These are phyloP conservation scores for Pluvialis apricaria DNA, from an alignment of 2,113 vertebrate genomes.

Conservation along the genomic window DNA sequence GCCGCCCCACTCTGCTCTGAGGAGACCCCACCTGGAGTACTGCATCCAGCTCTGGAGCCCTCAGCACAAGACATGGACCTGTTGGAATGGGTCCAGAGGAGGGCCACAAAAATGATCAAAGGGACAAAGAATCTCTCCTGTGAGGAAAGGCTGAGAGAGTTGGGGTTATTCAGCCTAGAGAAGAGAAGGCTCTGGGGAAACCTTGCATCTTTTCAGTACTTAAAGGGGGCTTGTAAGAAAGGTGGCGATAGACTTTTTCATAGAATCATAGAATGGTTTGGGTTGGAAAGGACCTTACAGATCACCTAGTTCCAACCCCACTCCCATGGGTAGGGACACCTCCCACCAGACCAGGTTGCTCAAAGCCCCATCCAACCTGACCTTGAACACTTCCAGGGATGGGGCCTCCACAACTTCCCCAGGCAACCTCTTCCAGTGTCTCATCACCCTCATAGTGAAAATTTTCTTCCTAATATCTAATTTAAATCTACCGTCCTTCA, in stretches of 20 bases:
- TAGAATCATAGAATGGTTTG: neutral
- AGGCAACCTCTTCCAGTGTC: neutral
- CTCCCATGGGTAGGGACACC: neutral
- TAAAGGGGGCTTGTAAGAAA: neutral
- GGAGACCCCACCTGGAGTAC: neutral
- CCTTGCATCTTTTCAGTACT: neutral
- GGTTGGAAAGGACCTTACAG: neutral
- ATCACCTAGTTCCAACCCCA: neutral
- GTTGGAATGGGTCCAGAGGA: neutral
- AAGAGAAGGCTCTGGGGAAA: neutral
- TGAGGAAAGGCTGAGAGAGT: neutral
- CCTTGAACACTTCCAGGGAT: neutral
- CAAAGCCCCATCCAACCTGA: neutral
- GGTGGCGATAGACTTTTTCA: neutral
- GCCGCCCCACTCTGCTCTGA: fast-evolving
- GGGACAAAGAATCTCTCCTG: neutral
- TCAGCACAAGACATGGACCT: neutral
- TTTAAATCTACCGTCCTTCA: neutral
- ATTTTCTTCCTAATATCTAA: neutral
- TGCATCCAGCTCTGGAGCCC: neutral
- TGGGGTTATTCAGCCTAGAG: neutral
- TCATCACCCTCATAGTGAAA: neutral
- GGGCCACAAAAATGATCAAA: neutral
- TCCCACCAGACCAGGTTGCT: neutral
- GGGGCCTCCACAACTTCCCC: neutral